Evolutionary conservation across 2,888 invertebrate species (phyloP), one percentile per base, ranked within the genome.

Genomic region (Oligia fasciuncula): DNA sequence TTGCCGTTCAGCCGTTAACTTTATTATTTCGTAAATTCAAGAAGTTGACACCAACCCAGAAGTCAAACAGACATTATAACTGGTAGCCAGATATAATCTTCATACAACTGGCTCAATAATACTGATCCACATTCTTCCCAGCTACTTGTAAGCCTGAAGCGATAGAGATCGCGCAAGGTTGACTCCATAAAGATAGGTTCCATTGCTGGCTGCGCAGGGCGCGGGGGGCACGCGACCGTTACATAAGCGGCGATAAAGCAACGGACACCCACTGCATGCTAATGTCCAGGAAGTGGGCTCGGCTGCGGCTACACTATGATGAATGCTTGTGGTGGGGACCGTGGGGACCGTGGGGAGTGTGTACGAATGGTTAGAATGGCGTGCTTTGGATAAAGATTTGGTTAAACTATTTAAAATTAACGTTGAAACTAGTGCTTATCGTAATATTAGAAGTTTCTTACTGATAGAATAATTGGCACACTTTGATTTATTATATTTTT

Each of bases 251-350:
- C 84, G 78, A 88, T 87, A 89, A 83, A 84, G 67, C 65, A 35
- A 73, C 69, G 66, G 80, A 82, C 81, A 76, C 74, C 72, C 70
- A 67, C 54, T 67, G 91, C 85, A 92, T 91, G 82, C 75, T 88
- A 92, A 92, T 91, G 81, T 67, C 75, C 88, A 90, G 91, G 92
- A 92, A 92, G 87, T 88, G 75, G 66, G 78, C 79, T 75, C 71
- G 82, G 77, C 76, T 29, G 69, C 68, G 68, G 35, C 35, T 65
- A n/a, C 68, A 74, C 80, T 81, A 69, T 81, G 82, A 84, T 83
- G 81, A 75, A 80, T 75, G 73, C 72, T 70, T 17, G 40, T 54
- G 70, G 11, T 54, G 54, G 14, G 35, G 43, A 60, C 17, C 19
- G 11, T 54, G 54, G 14, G 35, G 43, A 60, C 17, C 19, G 49